phyloP scores from a whole-genome alignment of 2,797 vertebrate genomes.

The Spheniscus humboldti region DNA sequence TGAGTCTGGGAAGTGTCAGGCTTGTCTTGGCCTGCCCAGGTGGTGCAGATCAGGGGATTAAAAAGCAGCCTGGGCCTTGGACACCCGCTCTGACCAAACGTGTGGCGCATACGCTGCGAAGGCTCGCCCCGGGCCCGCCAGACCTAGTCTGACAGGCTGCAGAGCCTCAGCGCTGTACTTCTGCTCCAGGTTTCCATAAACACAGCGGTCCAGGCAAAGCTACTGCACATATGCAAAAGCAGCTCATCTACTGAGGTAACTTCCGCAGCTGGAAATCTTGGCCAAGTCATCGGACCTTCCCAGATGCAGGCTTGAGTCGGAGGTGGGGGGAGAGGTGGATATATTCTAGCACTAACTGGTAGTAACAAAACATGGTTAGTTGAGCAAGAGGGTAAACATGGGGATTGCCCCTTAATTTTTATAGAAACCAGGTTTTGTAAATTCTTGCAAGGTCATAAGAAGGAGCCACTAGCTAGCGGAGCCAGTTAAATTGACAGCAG shows the following conservation, averaged over 20 bases:
- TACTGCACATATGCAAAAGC: not conserved
- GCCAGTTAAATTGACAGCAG: constrained; percentile 49
- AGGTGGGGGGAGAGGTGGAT: not conserved
- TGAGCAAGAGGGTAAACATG: constrained; percentile 17
- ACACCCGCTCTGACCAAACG: not conserved
- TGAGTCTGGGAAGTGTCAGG: not conserved
- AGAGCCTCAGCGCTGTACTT: not conserved
- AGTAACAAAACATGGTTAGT: not conserved
- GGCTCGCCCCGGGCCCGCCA: not conserved
- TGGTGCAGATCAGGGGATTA: too few relatives aligned
- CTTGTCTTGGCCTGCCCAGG: not conserved
- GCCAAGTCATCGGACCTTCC: not conserved
- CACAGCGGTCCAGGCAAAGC: not conserved
- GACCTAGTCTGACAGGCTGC: not conserved
- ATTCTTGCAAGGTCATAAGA: constrained; percentile 29
- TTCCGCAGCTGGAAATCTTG: not conserved
- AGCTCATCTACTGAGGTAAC: not conserved
- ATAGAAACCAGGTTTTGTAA: constrained; percentile 26
- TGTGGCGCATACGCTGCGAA: rapidly evolving
- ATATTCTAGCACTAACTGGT: not conserved
- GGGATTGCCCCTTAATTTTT: constrained; percentile 12
- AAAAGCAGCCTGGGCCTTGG: not conserved
- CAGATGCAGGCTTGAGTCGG: not conserved
- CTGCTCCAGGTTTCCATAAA: not conserved
- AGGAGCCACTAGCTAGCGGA: not conserved